Conservation (phyloP, 2,113 vertebrate species). For the Rhynchopsitta pachyrhyncha region DNA sequence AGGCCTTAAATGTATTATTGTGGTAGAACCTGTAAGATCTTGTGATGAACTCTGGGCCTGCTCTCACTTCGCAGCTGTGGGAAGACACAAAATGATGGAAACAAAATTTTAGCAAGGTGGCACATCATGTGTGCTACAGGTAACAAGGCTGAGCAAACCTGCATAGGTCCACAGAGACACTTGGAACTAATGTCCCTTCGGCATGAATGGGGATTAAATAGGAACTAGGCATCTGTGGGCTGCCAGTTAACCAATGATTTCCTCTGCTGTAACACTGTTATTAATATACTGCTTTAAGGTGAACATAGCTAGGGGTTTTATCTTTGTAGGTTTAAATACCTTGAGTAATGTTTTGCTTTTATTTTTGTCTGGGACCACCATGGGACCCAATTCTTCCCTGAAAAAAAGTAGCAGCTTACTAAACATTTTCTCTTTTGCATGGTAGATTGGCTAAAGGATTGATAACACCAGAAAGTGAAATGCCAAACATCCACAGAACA, state of each 20-base stretch:
- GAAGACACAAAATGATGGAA: background rate
- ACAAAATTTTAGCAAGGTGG: background rate
- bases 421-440: background rate
- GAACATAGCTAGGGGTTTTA: background rate
- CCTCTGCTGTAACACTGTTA: background rate
- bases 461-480: background rate
- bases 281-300: background rate
- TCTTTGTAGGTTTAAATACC: background rate
- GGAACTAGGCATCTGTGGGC: background rate
- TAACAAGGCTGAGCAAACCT: background rate
- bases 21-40: slow-evolving; percentile 92
- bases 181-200: background rate
- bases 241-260: background rate
- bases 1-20: slow-evolving; percentile 89
- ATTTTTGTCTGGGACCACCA: background rate
- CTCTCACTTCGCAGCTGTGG: slow-evolving; percentile 91
- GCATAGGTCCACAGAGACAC: background rate
- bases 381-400: background rate
- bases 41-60: slow-evolving; percentile 93
- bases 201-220: background rate
- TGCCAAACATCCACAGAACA: background rate
- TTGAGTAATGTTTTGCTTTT: background rate
- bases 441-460: background rate
- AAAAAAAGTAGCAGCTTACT: background rate
- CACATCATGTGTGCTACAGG: background rate